These are phyloP conservation scores for Tenthredo distinguenda DNA, from an alignment of 2,888 invertebrate genomes.

Conservation along the genomic window DNA sequence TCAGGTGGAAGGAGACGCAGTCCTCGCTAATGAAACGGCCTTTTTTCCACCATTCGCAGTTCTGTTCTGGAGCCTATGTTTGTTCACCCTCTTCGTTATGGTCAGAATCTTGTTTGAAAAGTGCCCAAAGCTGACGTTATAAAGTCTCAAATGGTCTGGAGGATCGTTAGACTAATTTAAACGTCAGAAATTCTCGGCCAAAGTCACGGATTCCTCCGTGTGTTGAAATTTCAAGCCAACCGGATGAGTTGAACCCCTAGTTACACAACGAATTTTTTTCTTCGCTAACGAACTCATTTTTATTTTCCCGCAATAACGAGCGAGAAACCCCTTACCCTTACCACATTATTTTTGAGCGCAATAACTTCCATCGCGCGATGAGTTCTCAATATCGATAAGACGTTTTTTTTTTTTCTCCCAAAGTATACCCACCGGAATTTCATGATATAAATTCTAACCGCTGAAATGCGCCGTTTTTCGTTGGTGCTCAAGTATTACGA, in stretches of 20 bases:
- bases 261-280: conserved; percentile 5
- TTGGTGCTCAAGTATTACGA: not conserved
- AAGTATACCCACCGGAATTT: not conserved
- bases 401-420: not conserved
- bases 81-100: conserved; percentile 31
- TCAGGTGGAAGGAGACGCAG: not conserved
- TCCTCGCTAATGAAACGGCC: conserved; percentile 33
- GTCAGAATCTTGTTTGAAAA: conserved; percentile 41
- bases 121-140: conserved; percentile 20
- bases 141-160: not conserved
- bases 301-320: conserved; percentile 12
- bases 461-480: not conserved
- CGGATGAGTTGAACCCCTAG: conserved; percentile 6
- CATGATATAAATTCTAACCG: not conserved
- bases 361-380: conserved; percentile 12
- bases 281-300: conserved; percentile 29
- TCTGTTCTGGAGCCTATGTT: not conserved
- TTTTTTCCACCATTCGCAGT: conserved; percentile 1
- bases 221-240: conserved; percentile 25
- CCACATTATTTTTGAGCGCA: not conserved
- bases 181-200: conserved; percentile 1
- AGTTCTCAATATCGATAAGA: conserved; percentile 23
- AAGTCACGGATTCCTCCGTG: not conserved
- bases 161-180: conserved; percentile 16
- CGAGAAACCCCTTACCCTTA: not conserved